phyloP scores from a whole-genome alignment of 2,113 vertebrate species.

The Chelonoidis abingdonii region DNA sequence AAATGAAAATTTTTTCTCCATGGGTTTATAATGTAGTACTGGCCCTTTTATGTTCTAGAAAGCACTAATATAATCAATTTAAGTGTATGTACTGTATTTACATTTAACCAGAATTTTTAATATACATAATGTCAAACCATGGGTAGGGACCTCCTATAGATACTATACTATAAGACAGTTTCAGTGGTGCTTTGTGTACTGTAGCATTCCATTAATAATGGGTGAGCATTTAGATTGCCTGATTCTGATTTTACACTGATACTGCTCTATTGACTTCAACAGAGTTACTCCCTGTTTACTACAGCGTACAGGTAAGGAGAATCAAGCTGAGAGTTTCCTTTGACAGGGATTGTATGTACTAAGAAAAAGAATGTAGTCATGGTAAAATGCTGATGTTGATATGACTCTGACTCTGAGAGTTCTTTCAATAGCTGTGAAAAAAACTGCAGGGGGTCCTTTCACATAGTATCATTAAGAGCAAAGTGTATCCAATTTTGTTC shows the following conservation, averaged over 20 bases:
- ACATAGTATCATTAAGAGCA: neutral
- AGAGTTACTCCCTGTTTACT: neutral
- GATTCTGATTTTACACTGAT: neutral
- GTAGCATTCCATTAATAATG: neutral
- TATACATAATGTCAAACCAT: neutral
- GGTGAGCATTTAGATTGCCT: neutral
- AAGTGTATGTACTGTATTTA: neutral
- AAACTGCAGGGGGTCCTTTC: neutral
- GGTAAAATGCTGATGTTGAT: neutral
- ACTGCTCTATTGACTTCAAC: neutral
- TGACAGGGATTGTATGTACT: neutral
- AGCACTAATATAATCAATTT: neutral
- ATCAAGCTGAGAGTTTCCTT: neutral
- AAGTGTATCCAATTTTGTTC: neutral
- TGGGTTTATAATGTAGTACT: neutral
- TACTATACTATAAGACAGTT: too few relatives aligned
- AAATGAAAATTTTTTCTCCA: neutral
- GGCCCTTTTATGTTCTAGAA: neutral
- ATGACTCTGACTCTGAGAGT: neutral
- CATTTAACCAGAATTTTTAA: neutral
- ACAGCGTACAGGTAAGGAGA: neutral
- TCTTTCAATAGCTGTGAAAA: neutral
- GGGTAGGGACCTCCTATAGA: neutral
- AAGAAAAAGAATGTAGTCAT: neutral
- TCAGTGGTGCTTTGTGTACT: neutral